These are phyloP conservation scores for Ostrea denselamellosa DNA, from an alignment of 1,140 invertebrate species.

Conservation along the genomic window DNA sequence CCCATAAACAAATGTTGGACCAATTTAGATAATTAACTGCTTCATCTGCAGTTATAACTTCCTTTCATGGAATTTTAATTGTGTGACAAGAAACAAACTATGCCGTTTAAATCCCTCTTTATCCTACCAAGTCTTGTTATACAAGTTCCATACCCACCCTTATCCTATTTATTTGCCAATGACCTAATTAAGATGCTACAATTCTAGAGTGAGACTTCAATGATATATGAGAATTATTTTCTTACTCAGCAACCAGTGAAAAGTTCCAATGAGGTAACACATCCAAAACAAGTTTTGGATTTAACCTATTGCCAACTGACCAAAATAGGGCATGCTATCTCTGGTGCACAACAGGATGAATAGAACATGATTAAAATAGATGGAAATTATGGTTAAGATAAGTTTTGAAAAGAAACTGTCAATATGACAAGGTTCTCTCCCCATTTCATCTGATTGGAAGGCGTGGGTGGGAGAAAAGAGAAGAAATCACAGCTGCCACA, in stretches of 20 bases:
- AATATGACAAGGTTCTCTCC: constrained; percentile 13
- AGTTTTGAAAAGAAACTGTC: constrained; percentile 12
- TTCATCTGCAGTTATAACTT: neutral
- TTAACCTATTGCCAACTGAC: neutral
- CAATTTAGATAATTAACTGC: constrained; percentile 34
- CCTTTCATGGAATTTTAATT: constrained; percentile 17
- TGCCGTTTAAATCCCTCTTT: neutral
- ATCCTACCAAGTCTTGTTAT: neutral
- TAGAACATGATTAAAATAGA: neutral
- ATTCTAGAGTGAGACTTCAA: too few species aligned
- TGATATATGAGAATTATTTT: too few species aligned
- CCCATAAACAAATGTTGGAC: constrained; percentile 22
- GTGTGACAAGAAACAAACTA: neutral
- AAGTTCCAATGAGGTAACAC: too few species aligned
- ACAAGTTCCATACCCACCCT: neutral
- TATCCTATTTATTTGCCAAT: neutral
- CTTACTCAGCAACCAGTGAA: too few species aligned
- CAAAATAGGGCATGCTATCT: neutral
- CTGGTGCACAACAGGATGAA: neutral
- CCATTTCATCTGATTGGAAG: constrained; percentile 25
- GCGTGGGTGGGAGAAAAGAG: constrained; percentile 19
- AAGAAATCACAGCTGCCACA: constrained; percentile 1
- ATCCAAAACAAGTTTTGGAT: too few species aligned
- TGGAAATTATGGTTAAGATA: constrained; percentile 25
- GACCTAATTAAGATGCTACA: too few species aligned